phyloP scores from a whole-genome alignment of 37 sponge, comb jelly and placozoan genomes.

The Ianthella basta region DNA sequence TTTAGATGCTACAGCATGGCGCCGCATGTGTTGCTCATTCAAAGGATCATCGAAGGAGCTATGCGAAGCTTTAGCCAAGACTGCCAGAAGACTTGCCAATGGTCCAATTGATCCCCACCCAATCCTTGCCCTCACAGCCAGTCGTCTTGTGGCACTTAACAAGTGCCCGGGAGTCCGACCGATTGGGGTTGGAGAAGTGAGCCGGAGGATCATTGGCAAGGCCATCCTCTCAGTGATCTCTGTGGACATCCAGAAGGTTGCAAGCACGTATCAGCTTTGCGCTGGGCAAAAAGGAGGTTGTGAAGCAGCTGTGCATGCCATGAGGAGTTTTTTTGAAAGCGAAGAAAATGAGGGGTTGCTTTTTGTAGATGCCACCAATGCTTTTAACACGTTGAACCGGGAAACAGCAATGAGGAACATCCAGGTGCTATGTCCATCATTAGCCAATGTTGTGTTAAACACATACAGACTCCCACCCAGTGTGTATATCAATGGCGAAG shows the following conservation, averaged over 20 bases:
- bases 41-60: conserved; percentile 4
- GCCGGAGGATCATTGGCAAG: neutral
- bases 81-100: neutral
- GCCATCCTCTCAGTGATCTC: neutral
- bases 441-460: no score
- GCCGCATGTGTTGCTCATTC: conserved; percentile 15
- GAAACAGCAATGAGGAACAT: no score
- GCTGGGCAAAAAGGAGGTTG: neutral
- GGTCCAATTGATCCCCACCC: neutral
- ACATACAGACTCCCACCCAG: no score
- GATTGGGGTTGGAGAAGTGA: neutral
- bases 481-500: no score
- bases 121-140: neutral
- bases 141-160: neutral
- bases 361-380: no score
- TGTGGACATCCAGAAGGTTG: neutral
- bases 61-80: conserved; percentile 3
- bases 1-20: conserved; percentile 24
- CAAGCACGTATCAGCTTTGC: neutral
- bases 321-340: no score
- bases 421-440: no score
- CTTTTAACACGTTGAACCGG: no score
- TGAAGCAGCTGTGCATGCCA: neutral
- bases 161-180: conserved; percentile 11
- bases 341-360: no score